Conservation (phyloP, 2,888 invertebrate species). For the Mimumesa dahlbomi region DNA sequence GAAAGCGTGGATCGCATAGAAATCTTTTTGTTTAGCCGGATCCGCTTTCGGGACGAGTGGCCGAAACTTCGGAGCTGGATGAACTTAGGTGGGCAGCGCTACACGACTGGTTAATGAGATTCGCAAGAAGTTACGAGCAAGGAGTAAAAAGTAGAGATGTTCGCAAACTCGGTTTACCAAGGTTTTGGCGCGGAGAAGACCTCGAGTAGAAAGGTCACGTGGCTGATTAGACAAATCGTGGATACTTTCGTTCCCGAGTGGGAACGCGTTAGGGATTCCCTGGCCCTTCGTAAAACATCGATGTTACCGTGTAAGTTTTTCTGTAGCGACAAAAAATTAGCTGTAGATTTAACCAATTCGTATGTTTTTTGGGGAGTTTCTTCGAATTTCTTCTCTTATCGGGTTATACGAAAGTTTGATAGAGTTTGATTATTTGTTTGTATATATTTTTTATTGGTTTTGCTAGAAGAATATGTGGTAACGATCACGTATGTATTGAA, state of each 20-base stretch:
- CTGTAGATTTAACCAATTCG: too few relatives aligned
- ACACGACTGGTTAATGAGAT: slow-evolving; percentile 48
- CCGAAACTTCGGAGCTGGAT: slow-evolving; percentile 29
- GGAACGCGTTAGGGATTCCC: background rate
- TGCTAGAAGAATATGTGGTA: too few relatives aligned
- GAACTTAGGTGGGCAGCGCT: slow-evolving; percentile 10
- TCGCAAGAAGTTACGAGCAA: slow-evolving; percentile 33
- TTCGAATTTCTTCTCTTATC: too few relatives aligned
- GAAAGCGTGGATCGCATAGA: slow-evolving; percentile 10
- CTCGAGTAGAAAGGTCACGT: background rate
- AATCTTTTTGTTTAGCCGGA: background rate
- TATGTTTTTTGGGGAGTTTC: too few relatives aligned
- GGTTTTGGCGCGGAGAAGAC: slow-evolving; percentile 29
- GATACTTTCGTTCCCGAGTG: slow-evolving; percentile 2
- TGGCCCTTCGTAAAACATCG: too few relatives aligned
- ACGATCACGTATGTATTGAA: too few relatives aligned
- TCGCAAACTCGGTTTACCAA: slow-evolving; percentile 36
- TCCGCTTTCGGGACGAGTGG: slow-evolving; percentile 7
- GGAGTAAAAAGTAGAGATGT: slow-evolving; percentile 38
- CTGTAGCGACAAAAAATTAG: too few relatives aligned
- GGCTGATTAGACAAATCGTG: background rate
- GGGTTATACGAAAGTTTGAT: too few relatives aligned
- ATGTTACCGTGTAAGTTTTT: too few relatives aligned
- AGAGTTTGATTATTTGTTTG: too few relatives aligned
- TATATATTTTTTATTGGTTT: too few relatives aligned